Percentiles rank a stretch among this genome's conserved stretches.
Evolutionary conservation across 1,140 invertebrate species (phyloP).

Genomic region (Cotesia glomerata): DNA sequence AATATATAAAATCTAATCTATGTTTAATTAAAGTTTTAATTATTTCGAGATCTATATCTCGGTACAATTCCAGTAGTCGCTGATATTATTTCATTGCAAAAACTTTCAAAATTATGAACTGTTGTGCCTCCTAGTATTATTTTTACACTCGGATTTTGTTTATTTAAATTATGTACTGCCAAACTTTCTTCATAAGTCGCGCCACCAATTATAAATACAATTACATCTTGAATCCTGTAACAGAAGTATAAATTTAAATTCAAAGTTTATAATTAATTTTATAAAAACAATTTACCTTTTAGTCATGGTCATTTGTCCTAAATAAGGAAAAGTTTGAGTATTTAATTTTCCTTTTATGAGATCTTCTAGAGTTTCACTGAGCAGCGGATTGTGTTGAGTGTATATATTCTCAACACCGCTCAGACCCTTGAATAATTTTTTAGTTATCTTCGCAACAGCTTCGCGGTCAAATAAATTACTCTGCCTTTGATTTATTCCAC

Average conservation of each 20-base stretch:
- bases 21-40: slow-evolving; percentile 23
- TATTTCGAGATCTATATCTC: slow-evolving; percentile 50
- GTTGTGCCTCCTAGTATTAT: slow-evolving; percentile 90
- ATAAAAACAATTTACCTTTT: slow-evolving; percentile 44
- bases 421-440: slow-evolving; percentile 85
- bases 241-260: neutral
- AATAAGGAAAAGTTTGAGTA: slow-evolving; percentile 81
- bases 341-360: slow-evolving; percentile 86
- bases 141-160: slow-evolving; percentile 73
- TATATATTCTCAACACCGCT: slow-evolving; percentile 98
- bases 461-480: slow-evolving; percentile 86
- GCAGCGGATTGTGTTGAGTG: slow-evolving; percentile 89
- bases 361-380: slow-evolving; percentile 88
- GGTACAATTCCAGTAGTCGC: slow-evolving; percentile 56
- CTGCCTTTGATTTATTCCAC: slow-evolving; percentile 76
- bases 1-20: neutral
- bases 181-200: slow-evolving; percentile 95
- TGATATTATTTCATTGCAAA: slow-evolving; percentile 74
- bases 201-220: slow-evolving; percentile 96
- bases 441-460: slow-evolving; percentile 88
- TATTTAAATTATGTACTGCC: slow-evolving; percentile 85
- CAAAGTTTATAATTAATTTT: neutral
- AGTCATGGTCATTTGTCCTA: slow-evolving; percentile 66
- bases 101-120: slow-evolving; percentile 87
- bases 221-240: slow-evolving; percentile 82